Conservation (phyloP, 2,113 vertebrate species). For the Phodopus roborovskii region DNA sequence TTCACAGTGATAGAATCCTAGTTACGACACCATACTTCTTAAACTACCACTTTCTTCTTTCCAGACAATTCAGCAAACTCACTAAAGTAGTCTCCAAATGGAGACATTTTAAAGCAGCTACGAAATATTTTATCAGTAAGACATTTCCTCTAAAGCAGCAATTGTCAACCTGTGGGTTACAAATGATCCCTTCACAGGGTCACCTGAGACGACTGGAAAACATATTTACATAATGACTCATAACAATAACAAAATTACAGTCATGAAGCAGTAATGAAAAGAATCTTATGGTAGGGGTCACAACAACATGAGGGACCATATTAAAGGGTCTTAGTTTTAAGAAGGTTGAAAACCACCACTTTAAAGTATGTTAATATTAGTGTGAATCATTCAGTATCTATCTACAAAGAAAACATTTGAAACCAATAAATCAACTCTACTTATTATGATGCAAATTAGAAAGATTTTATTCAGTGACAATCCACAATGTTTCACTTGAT, state of each 20-base stretch:
- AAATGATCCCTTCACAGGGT: background rate
- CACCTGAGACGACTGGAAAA: background rate
- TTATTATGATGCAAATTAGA: slow-evolving; percentile 53
- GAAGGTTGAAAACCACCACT: background rate
- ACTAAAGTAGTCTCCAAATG: slow-evolving; percentile 66
- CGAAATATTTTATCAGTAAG: slow-evolving; percentile 60
- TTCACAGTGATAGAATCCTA: background rate
- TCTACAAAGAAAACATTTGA: background rate
- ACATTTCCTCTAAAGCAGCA: slow-evolving; percentile 29
- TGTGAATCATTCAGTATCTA: slow-evolving; percentile 36
- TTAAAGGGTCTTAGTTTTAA: background rate
- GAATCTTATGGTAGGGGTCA: background rate
- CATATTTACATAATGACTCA: background rate
- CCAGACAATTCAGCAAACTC: slow-evolving; percentile 41
- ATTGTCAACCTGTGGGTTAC: background rate
- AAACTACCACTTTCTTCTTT: slow-evolving; percentile 37
- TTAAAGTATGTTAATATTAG: slow-evolving; percentile 24
- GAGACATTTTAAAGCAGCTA: slow-evolving; percentile 64
- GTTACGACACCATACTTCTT: background rate
- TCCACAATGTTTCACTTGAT: background rate
- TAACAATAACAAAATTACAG: background rate
- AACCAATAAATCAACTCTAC: slow-evolving; percentile 27
- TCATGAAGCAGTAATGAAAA: background rate
- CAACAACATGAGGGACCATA: background rate
- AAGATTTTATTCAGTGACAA: slow-evolving; percentile 63